phyloP scores from a whole-genome alignment of 2,888 invertebrate species.

The Ichneumoninae sp. region DNA sequence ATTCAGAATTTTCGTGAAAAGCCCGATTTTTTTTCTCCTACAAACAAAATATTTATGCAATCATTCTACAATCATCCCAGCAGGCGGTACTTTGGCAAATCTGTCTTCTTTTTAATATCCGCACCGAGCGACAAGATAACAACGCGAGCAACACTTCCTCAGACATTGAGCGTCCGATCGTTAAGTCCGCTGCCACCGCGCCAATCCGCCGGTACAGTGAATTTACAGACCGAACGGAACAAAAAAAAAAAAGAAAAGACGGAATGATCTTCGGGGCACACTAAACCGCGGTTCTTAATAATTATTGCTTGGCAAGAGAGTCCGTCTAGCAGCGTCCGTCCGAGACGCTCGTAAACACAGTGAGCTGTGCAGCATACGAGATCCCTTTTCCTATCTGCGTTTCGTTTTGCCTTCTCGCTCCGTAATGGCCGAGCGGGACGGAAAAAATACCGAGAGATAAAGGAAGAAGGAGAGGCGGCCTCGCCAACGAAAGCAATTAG shows the following conservation, averaged over 20 bases:
- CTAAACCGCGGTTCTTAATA: slow-evolving; percentile 32
- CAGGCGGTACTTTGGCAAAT: too few relatives aligned
- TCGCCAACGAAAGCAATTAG: slow-evolving; percentile 79
- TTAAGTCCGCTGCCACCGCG: background rate
- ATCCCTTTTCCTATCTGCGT: slow-evolving; percentile 39
- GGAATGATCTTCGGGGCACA: slow-evolving; percentile 17
- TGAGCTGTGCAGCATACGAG: slow-evolving; percentile 52
- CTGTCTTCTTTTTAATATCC: too few relatives aligned
- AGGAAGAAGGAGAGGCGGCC: slow-evolving; percentile 44
- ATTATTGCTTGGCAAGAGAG: slow-evolving; percentile 42
- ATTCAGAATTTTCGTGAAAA: too few relatives aligned
- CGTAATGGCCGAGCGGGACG: slow-evolving; percentile 64
- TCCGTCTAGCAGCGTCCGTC: slow-evolving; percentile 22
- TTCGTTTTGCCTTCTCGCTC: slow-evolving; percentile 47
- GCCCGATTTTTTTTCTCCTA: too few relatives aligned
- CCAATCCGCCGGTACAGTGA: background rate
- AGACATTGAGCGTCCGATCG: background rate
- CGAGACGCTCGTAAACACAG: slow-evolving; percentile 34
- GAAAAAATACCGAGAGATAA: slow-evolving; percentile 28
- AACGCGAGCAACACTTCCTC: background rate
- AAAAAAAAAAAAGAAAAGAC: background rate
- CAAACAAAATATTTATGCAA: too few relatives aligned
- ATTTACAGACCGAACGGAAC: background rate
- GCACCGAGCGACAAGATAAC: background rate
- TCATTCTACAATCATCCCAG: too few relatives aligned